Base-by-base conservation (phyloP, 2,888 invertebrate species). In the Rhopalosiphum nymphaeae region DNA sequence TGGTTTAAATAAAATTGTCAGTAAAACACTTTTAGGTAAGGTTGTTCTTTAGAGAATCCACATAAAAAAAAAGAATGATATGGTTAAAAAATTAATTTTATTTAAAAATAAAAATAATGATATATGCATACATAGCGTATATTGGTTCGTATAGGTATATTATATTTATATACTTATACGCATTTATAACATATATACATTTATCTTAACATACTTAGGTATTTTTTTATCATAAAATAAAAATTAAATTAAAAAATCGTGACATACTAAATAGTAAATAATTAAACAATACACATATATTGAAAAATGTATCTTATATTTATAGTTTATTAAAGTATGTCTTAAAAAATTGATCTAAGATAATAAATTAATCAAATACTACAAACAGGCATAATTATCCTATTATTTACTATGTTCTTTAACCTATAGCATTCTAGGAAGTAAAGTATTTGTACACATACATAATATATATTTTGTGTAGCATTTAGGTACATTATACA, bases 1-100 rank as follows among this genome's bases (percentile, higher is more conserved):
- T 36, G 92, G 67, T 87, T 78, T 49, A 42, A 92, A 91, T 67
- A 36, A 78, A 67, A 88, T 87, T 87, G 92, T 92, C 87, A 42
- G 49, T 92, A 61, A 61, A 85, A 91, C 85, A 46, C 57, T 46
- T 61, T 86, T 46, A 11, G 26, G 10, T 42, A 44, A 26, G 4
- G 29, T 53, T 29, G n/a, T 85, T 44, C 44, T 7, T 57, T 5
- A n/a, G 56, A 10, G 57, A 57, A 85, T 25, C n/a, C 16, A 7
- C 16, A 7, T 46, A 56, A 56, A 42, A 29, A 36, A 13, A 49
- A 49, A n/a, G n/a, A 21, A 11, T 9, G 67, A 11, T 49, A 61
- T 89, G 1, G 5, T 46, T 46, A 46, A 49, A 78, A 78, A 49
- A 49, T 78, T 29, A 57, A 9, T 89, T 29, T 29, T 89, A 36